These are phyloP conservation scores for Catotricha subobsoleta DNA, from an alignment of 2,888 invertebrate genomes.

Conservation along the genomic window DNA sequence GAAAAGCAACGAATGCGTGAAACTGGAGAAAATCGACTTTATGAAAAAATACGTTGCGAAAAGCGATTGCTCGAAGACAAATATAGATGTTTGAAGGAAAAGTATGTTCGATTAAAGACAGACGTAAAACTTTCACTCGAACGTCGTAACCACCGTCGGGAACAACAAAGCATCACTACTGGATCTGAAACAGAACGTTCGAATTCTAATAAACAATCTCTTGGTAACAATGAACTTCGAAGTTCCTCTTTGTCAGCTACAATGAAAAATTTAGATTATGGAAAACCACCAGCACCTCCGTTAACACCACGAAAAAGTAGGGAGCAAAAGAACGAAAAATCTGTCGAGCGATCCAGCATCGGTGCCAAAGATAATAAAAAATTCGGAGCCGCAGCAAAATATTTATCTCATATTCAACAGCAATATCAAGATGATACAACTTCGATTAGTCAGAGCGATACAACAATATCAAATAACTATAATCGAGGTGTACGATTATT, in stretches of 20 bases:
- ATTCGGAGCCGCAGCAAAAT: slow-evolving; percentile 23
- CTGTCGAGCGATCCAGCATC: background rate
- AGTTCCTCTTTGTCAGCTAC: slow-evolving; percentile 19
- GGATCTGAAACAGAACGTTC: slow-evolving; percentile 68
- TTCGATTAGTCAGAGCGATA: slow-evolving; percentile 28
- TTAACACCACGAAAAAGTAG: background rate
- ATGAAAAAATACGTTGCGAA: slow-evolving; percentile 49
- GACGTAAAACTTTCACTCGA: slow-evolving; percentile 64
- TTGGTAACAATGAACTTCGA: slow-evolving; percentile 29
- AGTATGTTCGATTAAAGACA: slow-evolving; percentile 59
- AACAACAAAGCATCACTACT: slow-evolving; percentile 43
- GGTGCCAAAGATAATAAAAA: slow-evolving; percentile 17
- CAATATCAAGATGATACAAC: slow-evolving; percentile 22
- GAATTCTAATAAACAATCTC: slow-evolving; percentile 46
- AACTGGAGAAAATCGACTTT: slow-evolving; percentile 31
- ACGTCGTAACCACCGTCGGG: slow-evolving; percentile 46
- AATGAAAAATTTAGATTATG: background rate
- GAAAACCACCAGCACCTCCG: slow-evolving; percentile 9
- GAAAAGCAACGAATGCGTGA: slow-evolving; percentile 29
- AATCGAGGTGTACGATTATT: slow-evolving; percentile 21
- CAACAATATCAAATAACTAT: slow-evolving; percentile 28
- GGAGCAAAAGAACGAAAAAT: background rate
- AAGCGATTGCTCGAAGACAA: slow-evolving; percentile 57
- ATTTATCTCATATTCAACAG: slow-evolving; percentile 23
- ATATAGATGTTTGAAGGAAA: slow-evolving; percentile 62